phyloP scores from a whole-genome alignment of 2,888 invertebrate species.

The Stegana nigrithorax region DNA sequence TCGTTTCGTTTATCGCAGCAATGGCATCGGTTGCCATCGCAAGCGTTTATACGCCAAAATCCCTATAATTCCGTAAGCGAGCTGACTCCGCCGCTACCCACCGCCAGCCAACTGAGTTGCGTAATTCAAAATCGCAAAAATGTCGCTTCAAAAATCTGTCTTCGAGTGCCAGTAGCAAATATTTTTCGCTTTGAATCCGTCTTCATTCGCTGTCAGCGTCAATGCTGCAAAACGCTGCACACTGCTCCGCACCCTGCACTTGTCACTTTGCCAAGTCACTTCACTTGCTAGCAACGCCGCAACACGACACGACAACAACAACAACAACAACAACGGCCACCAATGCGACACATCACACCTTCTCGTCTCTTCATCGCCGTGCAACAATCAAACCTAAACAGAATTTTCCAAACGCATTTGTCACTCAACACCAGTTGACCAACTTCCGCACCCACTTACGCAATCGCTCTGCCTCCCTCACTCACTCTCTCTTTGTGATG shows the following conservation, averaged over 20 bases:
- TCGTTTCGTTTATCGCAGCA: no score
- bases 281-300: not conserved
- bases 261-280: not conserved
- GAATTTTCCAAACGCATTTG: constrained; percentile 41
- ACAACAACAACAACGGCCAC: not conserved
- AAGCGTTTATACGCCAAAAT: not conserved
- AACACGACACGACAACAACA: no score
- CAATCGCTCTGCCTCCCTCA: constrained; percentile 27
- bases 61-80: not conserved
- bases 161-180: not conserved
- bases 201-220: not conserved
- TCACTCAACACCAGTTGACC: constrained; percentile 38
- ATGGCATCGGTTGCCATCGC: not conserved
- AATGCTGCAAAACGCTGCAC: no score
- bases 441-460: not conserved
- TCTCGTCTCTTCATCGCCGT: no score
- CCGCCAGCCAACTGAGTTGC: not conserved
- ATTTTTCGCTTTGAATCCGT: not conserved
- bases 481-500: constrained; percentile 19
- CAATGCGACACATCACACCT: no score
- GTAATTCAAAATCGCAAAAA: not conserved
- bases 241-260: not conserved
- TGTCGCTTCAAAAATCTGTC: not conserved
- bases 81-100: not conserved
- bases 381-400: not conserved